Percentiles rank a stretch among this genome's conserved stretches.
phyloP scores from a whole-genome alignment of 2,797 vertebrate genomes.

The Cottoperca gobio region DNA sequence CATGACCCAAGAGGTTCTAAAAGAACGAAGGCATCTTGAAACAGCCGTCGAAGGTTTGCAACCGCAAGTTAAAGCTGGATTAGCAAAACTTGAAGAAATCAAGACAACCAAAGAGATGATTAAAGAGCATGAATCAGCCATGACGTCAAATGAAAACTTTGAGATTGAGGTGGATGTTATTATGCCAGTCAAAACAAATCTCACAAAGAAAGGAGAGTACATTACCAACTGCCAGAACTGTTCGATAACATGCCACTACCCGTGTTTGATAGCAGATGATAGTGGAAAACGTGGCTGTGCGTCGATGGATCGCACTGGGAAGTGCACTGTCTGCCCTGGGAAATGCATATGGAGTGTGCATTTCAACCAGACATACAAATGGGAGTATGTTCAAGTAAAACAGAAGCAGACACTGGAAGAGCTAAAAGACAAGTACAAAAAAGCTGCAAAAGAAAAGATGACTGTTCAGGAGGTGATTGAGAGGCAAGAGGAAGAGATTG shows the following conservation, averaged over 20 bases:
- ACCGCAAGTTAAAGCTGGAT: conserved; percentile 53
- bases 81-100: conserved; percentile 65
- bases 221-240: conserved; percentile 71
- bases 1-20: conserved; percentile 45
- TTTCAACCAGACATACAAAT: conserved; percentile 60
- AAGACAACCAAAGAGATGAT: conserved; percentile 51
- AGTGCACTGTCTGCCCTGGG: conserved; percentile 61
- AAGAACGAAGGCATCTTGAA: conserved; percentile 33
- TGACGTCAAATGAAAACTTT: conserved; percentile 65
- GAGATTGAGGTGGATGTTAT: conserved; percentile 56
- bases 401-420: conserved; percentile 57
- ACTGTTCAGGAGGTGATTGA: conserved; percentile 46
- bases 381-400: conserved; percentile 51
- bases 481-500: conserved; percentile 53
- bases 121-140: conserved; percentile 56
- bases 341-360: conserved; percentile 61
- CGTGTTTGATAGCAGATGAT: conserved; percentile 48
- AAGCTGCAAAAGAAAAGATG: conserved; percentile 45
- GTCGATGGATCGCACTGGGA: conserved; percentile 32
- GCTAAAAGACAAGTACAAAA: conserved; percentile 57
- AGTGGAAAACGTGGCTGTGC: conserved; percentile 13
- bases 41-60: conserved; percentile 48
- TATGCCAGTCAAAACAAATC: conserved; percentile 16
- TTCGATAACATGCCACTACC: conserved; percentile 65
- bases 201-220: conserved; percentile 35